phyloP scores from a whole-genome alignment of 2,888 invertebrate species.

The Drosophila parthenogenetica region DNA sequence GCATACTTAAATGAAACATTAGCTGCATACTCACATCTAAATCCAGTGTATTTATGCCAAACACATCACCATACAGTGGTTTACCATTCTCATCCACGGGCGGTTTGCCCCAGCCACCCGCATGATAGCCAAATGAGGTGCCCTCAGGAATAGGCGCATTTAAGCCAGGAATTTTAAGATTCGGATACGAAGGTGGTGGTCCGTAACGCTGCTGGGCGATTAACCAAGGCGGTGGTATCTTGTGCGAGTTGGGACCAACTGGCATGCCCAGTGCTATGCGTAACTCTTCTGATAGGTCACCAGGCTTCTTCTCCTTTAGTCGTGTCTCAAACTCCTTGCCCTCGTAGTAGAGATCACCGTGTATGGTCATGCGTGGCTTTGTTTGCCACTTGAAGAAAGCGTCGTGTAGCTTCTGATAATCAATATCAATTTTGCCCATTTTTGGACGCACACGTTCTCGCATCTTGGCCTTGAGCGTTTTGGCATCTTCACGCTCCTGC shows the following conservation, averaged over 20 bases:
- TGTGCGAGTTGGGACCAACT: constrained; percentile 95
- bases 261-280: constrained; percentile 99
- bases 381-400: constrained; percentile 99
- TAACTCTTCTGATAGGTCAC: constrained; percentile 97
- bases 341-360: constrained; percentile 99
- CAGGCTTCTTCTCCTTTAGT: constrained; percentile 99
- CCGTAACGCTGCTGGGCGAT: constrained; percentile 92
- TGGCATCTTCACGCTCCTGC: constrained; percentile 98
- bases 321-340: constrained; percentile 99
- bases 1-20: not conserved
- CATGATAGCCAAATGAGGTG: constrained; percentile 99
- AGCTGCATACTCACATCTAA: constrained; percentile 87
- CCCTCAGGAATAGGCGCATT: constrained; percentile 99
- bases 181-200: constrained; percentile 99
- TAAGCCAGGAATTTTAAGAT: constrained; percentile 97
- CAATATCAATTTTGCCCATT: constrained; percentile 99
- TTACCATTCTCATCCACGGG: constrained; percentile 99
- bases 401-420: constrained; percentile 99
- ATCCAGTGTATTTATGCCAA: constrained; percentile 92
- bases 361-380: constrained; percentile 99
- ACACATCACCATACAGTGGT: constrained; percentile 99
- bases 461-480: constrained; percentile 98
- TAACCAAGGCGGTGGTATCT: constrained; percentile 96
- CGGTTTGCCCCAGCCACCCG: constrained; percentile 99
- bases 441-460: constrained; percentile 98